A percentile compares a stretch with the other conserved stretches of the same genome.
phyloP scores from a whole-genome alignment of 2,888 invertebrate species.

The Stenoptilia bipunctidactyla region DNA sequence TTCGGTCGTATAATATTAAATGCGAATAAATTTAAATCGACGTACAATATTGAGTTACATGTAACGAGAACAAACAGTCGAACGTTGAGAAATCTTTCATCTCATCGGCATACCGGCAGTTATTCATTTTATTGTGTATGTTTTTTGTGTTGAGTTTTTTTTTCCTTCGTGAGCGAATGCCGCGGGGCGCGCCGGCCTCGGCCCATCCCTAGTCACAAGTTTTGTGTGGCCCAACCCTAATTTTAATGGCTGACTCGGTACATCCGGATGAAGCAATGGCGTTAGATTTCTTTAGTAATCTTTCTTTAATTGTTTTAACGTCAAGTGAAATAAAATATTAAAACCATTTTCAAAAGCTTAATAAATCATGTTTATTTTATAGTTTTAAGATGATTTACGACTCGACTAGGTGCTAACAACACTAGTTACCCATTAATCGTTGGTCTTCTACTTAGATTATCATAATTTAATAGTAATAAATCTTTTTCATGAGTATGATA shows the following conservation, averaged over 20 bases:
- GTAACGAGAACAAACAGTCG: slow-evolving; percentile 50
- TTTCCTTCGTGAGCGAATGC: slow-evolving; percentile 35
- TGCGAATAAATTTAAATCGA: slow-evolving; percentile 19
- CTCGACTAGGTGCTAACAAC: not conserved
- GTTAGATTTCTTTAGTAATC: not conserved
- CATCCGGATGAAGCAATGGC: slow-evolving; percentile 57
- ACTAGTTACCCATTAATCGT: not conserved
- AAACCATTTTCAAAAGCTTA: too few species aligned
- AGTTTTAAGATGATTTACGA: not conserved
- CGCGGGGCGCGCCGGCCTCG: slow-evolving; percentile 43
- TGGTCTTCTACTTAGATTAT: not conserved
- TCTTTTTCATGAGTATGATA: not conserved
- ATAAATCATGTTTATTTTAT: too few species aligned
- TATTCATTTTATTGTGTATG: slow-evolving; percentile 43
- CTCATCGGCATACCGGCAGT: slow-evolving; percentile 54
- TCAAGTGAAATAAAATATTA: too few species aligned
- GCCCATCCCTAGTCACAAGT: slow-evolving; percentile 58
- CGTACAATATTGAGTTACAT: slow-evolving; percentile 51
- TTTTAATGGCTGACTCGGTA: slow-evolving; percentile 68
- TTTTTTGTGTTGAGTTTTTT: slow-evolving; percentile 44
- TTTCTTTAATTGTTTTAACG: too few species aligned
- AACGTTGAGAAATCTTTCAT: slow-evolving; percentile 63
- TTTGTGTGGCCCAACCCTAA: slow-evolving; percentile 63
- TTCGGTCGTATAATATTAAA: slow-evolving; percentile 28
- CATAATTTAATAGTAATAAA: slow-evolving; percentile 1